Evolutionary conservation across 2,888 invertebrate species (phyloP).

Genomic region (Strigamia crassipes): DNA sequence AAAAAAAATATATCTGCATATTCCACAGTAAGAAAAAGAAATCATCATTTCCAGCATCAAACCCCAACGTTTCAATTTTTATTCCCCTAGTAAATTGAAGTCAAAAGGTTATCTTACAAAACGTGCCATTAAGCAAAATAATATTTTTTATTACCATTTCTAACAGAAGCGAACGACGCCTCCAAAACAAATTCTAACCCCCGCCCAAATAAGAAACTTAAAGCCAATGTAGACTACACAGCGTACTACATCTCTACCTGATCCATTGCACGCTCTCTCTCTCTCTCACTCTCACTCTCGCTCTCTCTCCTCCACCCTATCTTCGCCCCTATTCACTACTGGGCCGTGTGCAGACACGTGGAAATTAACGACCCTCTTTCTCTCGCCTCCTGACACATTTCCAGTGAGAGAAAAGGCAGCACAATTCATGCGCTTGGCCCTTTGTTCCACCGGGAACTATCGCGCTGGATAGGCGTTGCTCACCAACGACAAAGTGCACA

Average conservation of each 20-base stretch:
- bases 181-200: background rate
- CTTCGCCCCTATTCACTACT: constrained; percentile 28
- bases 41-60: background rate
- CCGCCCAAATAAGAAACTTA: background rate
- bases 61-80: constrained; percentile 28
- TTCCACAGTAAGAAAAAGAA: background rate
- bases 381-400: constrained; percentile 34
- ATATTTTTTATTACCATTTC: constrained; percentile 23
- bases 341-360: constrained; percentile 34
- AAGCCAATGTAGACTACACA: constrained; percentile 16
- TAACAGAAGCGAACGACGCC: background rate
- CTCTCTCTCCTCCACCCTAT: constrained; percentile 32
- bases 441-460: constrained; percentile 31
- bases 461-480: constrained; percentile 34
- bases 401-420: constrained; percentile 31
- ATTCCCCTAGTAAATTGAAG: constrained; percentile 5
- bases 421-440: constrained; percentile 37
- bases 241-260: constrained; percentile 4
- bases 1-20: too few species aligned
- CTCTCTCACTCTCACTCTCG: too few species aligned
- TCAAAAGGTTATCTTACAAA: constrained; percentile 18
- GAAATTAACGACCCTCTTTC: constrained; percentile 37
- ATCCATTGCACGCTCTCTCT: constrained; percentile 27
- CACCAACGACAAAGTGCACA: constrained; percentile 37
- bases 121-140: constrained; percentile 19